phyloP scores from a whole-genome alignment of 53 echinoderm and acorn worm genomes.

The Patiria pectinifera region DNA sequence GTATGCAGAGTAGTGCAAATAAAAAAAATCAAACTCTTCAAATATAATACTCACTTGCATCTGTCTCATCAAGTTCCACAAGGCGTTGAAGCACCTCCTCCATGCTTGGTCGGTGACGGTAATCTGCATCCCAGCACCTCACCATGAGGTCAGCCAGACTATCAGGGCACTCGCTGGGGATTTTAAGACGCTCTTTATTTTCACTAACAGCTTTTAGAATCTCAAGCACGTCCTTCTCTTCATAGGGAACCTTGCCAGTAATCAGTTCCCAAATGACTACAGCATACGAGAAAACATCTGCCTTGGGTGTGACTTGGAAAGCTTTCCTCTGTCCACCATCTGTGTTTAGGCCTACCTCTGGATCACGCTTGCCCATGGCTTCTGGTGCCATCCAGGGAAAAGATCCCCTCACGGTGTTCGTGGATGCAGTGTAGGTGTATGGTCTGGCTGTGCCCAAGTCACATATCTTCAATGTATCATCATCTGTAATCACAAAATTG shows the following conservation, averaged over 20 bases:
- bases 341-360: neutral
- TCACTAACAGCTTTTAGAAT: neutral
- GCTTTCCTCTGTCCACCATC: neutral
- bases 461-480: slow-evolving; percentile 29
- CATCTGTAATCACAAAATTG: slow-evolving; percentile 20
- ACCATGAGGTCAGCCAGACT: neutral
- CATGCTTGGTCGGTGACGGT: slow-evolving; percentile 4
- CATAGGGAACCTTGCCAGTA: slow-evolving; percentile 6
- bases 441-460: slow-evolving; percentile 33
- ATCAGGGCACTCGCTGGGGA: slow-evolving; percentile 7
- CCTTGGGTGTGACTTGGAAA: neutral
- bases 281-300: slow-evolving; percentile 38
- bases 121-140: slow-evolving; percentile 24
- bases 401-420: slow-evolving; percentile 8
- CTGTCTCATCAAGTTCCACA: too few species aligned
- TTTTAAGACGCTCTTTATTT: slow-evolving; percentile 1
- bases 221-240: neutral
- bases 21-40: too few species aligned
- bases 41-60: too few species aligned
- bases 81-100: neutral
- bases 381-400: slow-evolving; percentile 37
- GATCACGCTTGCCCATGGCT: neutral
- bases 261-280: slow-evolving; percentile 43
- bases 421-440: neutral
- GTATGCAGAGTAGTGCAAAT: too few species aligned